phyloP scores from a whole-genome alignment of 2,113 vertebrate species.

The Macquaria australasica region DNA sequence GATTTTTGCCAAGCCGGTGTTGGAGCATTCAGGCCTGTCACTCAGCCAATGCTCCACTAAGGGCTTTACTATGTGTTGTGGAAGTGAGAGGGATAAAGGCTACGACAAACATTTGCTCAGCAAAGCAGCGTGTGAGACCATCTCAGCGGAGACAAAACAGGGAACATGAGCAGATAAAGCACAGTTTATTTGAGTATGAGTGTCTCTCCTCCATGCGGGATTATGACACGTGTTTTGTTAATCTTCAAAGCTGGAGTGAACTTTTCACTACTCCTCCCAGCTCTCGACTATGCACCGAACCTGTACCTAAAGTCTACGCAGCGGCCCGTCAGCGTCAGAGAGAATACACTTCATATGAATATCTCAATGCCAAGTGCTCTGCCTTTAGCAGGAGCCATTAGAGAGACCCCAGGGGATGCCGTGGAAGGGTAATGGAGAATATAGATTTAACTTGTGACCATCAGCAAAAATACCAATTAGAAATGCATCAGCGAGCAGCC shows the following conservation, averaged over 20 bases:
- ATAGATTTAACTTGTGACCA: slow-evolving; percentile 81
- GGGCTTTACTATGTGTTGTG: slow-evolving; percentile 57
- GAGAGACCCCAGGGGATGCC: slow-evolving; percentile 65
- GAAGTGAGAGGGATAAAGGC: slow-evolving; percentile 65
- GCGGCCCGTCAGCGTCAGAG: slow-evolving; percentile 44
- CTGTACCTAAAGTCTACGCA: slow-evolving; percentile 38
- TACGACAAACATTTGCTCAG: slow-evolving; percentile 75
- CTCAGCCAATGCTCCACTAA: slow-evolving; percentile 48
- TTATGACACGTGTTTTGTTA: slow-evolving; percentile 68
- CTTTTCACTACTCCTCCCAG: slow-evolving; percentile 53
- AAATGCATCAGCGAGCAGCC: slow-evolving; percentile 77
- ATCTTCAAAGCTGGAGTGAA: slow-evolving; percentile 74
- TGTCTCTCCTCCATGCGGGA: slow-evolving; percentile 57
- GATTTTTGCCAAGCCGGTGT: slow-evolving; percentile 49
- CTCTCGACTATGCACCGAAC: slow-evolving; percentile 32
- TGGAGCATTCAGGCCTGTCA: slow-evolving; percentile 47
- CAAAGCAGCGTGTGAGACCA: slow-evolving; percentile 61
- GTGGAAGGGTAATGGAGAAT: slow-evolving; percentile 80
- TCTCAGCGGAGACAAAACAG: slow-evolving; percentile 61
- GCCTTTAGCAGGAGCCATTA: slow-evolving; percentile 77
- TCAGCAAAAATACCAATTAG: slow-evolving; percentile 84
- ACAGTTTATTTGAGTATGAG: slow-evolving; percentile 60
- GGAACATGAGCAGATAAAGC: slow-evolving; percentile 61
- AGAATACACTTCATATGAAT: slow-evolving; percentile 62
- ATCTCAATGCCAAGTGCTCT: slow-evolving; percentile 69